Base-by-base conservation (phyloP, 1,140 invertebrate species). In the Acromyrmex charruanus region DNA sequence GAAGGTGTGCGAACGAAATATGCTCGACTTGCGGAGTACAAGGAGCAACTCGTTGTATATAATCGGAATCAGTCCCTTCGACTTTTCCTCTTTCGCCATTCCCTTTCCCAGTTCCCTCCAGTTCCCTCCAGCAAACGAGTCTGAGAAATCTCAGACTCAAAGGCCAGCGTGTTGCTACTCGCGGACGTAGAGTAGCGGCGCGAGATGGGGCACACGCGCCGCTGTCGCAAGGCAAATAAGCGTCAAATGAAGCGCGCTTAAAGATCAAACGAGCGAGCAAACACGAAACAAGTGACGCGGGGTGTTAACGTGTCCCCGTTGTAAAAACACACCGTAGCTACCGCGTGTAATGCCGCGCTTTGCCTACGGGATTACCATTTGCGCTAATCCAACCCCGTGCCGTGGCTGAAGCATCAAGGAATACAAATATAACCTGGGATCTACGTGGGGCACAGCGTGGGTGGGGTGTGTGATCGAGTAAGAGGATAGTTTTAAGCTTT, bases 201-300 rank as follows among this genome's bases (percentile, higher is more conserved):
- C 82, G 89, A 93, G 90, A 92, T 91, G 93, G 90, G 51, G 87
- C 86, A 90, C 85, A 86, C 84, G 89, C 87, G 88, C 55, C 65
- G 65, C 10, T 49, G 65, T 63, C 51, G 87, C 81, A 55, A 90
- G 91, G 93, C 92, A 93, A 94, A 94, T 94, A 94, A 92, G 91
- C 93, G 93, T 94, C 93, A 94, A 94, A 94, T 94, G 94, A 94
- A 94, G 93, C 92, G 92, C 92, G 93, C 88, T 92, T 89, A 91
- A 93, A 94, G 94, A 94, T 94, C 94, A 95, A 94, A 95, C 94
- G 93, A 94, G 94, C 91, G 91, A 93, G 94, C 92, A 95, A 95
- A 95, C 94, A 94, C 87, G 93, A 93, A 93, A 93, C 94, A 94
- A 95, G 94, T 94, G 94, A 94, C 92, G 69, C 80, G 92, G 91